These are phyloP conservation scores for Epizoanthus fatuus DNA, from an alignment of 92 coral and sea anemone genomes.

Conservation along the genomic window DNA sequence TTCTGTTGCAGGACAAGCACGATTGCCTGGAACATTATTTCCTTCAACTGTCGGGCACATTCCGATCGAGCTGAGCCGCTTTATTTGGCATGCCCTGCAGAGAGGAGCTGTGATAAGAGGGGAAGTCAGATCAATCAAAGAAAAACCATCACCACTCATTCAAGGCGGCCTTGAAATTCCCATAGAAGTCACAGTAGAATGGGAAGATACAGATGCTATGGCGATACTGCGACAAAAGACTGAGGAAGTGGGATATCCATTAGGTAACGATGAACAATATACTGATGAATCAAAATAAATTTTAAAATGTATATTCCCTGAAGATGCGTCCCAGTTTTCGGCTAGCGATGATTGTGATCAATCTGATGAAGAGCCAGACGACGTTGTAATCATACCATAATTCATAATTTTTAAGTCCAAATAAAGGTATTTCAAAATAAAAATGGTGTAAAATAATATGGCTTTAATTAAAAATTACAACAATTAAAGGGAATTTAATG, in stretches of 20 bases:
- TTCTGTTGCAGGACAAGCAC: slow-evolving; percentile 45
- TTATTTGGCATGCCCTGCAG: slow-evolving; percentile 54
- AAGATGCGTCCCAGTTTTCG: too few relatives aligned
- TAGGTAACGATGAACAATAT: slow-evolving; percentile 28
- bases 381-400: too few relatives aligned
- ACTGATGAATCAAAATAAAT: slow-evolving; percentile 22
- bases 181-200: slow-evolving; percentile 7
- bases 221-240: slow-evolving; percentile 7
- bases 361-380: too few relatives aligned
- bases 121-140: slow-evolving; percentile 9
- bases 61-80: slow-evolving; percentile 69
- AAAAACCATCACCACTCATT: slow-evolving; percentile 19
- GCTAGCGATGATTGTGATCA: too few relatives aligned
- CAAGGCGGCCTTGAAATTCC: slow-evolving; percentile 37
- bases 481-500: too few relatives aligned
- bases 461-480: too few relatives aligned
- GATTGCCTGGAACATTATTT: slow-evolving; percentile 68
- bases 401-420: too few relatives aligned
- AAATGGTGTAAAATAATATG: too few relatives aligned
- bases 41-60: slow-evolving; percentile 73
- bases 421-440: too few relatives aligned
- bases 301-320: too few relatives aligned
- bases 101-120: slow-evolving; percentile 31
- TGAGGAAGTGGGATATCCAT: slow-evolving; percentile 20
- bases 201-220: slow-evolving; percentile 8